Base-by-base conservation (phyloP, 2,797 vertebrate genomes). In the Selene dorsalis region DNA sequence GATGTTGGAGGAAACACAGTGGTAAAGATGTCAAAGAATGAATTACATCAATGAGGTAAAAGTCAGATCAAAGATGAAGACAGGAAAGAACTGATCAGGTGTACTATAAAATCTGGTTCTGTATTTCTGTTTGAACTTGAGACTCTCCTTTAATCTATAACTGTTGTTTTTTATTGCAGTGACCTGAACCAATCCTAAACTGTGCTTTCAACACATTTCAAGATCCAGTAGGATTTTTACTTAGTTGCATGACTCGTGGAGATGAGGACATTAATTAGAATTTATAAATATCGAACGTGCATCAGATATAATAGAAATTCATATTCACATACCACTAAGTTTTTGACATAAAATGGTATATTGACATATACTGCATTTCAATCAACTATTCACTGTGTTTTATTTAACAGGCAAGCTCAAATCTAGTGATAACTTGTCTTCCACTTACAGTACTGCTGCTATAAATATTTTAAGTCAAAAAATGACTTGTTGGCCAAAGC, bases 1-100 rank as follows among this genome's bases (percentile, higher is more conserved):
- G 57, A 73, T 69, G 69, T 60, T 57, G 74, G 66, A 77, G 68
- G 80, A 69, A 79, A 83, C 83, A 71, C 68, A 14, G 28, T n/a
- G 43, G 64, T 75, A 77, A 83, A 82, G 41, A 75, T 76, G 85
- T 71, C 20, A 69, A 58, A 24, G 55, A 69, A 32, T 48, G 41
- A 69, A 48, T 6, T 35, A 28, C 20, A 57, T 69, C 39, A 58
- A 24, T 45, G 13, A 69, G 26, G 18, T 26, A 30, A 57, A 22
- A 45, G 39, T 69, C 39, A 69, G 53, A 45, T 43, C 47, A 53
- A 38, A 72, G 26, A 41, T 17, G 35, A n/a, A 13, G 56, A 57
- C 53, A 35, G n/a, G 22, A 45, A 39, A 72, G 10, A 65, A 55
- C 9, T 13, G 38, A 50, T 26, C n/a, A 59, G 22, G 68, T 45